Evolutionary conservation across 2,888 invertebrate genomes (phyloP).

Genomic region (Glaucopsyche alexis): DNA sequence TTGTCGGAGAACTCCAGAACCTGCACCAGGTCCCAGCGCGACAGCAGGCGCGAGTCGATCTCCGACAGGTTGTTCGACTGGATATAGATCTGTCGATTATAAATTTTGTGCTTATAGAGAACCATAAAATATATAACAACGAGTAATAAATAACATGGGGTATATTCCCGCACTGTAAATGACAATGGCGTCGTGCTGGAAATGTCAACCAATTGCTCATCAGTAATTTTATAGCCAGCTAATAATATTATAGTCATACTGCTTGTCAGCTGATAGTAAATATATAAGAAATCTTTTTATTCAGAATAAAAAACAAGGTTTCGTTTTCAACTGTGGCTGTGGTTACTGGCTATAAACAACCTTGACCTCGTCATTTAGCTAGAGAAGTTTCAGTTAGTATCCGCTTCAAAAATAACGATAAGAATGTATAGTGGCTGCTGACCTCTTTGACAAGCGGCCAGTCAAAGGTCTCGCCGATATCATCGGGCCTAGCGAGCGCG

Average conservation of each 20-base stretch:
- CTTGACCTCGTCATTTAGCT: not conserved
- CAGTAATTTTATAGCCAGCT: not conserved
- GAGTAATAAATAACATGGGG: too few relatives aligned
- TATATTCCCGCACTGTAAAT: too few relatives aligned
- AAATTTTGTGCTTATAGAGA: not conserved
- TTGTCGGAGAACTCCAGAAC: slow-evolving; percentile 85
- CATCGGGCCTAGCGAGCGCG: slow-evolving; percentile 79
- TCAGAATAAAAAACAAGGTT: too few relatives aligned
- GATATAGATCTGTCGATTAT: slow-evolving; percentile 82
- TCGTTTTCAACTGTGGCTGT: too few relatives aligned
- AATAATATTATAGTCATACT: not conserved
- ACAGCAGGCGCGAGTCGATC: slow-evolving; percentile 82
- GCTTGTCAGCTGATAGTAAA: not conserved
- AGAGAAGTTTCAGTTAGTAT: not conserved
- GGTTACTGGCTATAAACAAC: not conserved
- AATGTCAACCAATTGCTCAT: not conserved
- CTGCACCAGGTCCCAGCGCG: slow-evolving; percentile 85
- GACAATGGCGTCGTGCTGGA: too few relatives aligned
- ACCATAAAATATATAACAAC: not conserved
- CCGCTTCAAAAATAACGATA: too few relatives aligned
- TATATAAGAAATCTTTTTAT: too few relatives aligned
- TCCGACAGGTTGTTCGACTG: slow-evolving; percentile 85
- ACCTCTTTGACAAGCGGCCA: slow-evolving; percentile 85
- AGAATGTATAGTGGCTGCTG: too few relatives aligned
- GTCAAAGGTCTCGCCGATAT: slow-evolving; percentile 71